phyloP scores from a whole-genome alignment of 2,888 invertebrate genomes.

The Dysmachus trigonus region DNA sequence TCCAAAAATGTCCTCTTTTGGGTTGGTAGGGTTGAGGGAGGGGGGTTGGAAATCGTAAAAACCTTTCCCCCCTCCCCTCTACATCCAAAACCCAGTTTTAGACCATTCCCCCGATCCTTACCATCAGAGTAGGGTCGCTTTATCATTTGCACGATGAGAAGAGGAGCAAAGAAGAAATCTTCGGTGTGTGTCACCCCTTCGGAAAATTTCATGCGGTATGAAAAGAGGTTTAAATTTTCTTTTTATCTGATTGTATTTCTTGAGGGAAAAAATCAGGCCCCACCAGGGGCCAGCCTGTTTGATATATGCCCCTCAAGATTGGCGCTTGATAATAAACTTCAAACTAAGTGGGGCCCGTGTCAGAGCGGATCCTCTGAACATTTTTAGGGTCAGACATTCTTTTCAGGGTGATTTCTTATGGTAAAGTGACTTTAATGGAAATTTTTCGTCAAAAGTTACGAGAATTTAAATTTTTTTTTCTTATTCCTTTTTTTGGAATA shows the following conservation, averaged over 20 bases:
- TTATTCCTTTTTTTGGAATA: background rate
- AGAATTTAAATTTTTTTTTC: background rate
- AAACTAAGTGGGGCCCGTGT: constrained; percentile 32
- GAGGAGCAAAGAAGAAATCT: background rate
- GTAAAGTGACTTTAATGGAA: background rate
- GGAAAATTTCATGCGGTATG: constrained; percentile 16
- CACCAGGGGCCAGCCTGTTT: constrained; percentile 8
- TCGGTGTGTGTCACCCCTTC: constrained; percentile 32
- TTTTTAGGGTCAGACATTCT: constrained; percentile 19
- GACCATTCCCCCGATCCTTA: background rate
- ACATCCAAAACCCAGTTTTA: background rate
- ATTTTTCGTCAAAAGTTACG: background rate
- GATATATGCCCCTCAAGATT: constrained; percentile 40
- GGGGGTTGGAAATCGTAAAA: background rate
- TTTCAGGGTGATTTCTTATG: background rate
- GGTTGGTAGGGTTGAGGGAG: too few relatives aligned
- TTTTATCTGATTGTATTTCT: constrained; percentile 33
- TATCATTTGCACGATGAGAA: constrained; percentile 10
- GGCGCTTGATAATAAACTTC: constrained; percentile 40
- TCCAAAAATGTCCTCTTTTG: constrained; percentile 8
- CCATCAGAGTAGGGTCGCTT: background rate
- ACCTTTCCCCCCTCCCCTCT: background rate
- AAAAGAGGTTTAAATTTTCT: constrained; percentile 31
- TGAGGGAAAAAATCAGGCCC: constrained; percentile 28
- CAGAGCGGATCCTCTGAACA: constrained; percentile 7